Conservation (phyloP, 2,113 vertebrate species). For the Puntigrus tetrazona region DNA sequence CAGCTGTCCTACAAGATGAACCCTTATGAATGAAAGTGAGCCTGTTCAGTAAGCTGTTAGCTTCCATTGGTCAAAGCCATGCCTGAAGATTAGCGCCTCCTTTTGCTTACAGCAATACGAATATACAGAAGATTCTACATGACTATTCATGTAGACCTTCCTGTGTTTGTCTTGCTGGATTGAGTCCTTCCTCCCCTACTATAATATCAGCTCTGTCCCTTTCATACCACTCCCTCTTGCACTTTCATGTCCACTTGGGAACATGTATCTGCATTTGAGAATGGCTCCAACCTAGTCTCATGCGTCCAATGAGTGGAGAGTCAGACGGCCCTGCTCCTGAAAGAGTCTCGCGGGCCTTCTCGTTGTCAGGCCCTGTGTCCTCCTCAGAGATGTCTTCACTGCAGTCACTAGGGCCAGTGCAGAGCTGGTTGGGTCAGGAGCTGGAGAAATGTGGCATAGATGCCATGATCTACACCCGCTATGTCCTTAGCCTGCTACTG, state of each 20-base stretch:
- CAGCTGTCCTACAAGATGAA: slow-evolving; percentile 85
- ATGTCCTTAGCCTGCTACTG: slow-evolving; percentile 98
- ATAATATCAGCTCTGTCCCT: slow-evolving; percentile 69
- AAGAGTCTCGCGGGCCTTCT: slow-evolving; percentile 84
- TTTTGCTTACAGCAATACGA: slow-evolving; percentile 82
- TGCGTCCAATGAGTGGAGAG: slow-evolving; percentile 89
- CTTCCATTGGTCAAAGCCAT: slow-evolving; percentile 79
- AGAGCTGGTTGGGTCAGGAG: slow-evolving; percentile 99
- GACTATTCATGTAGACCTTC: slow-evolving; percentile 84
- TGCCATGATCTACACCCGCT: slow-evolving; percentile 98
- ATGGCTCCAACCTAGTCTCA: slow-evolving; percentile 91
- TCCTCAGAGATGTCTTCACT: slow-evolving; percentile 96
- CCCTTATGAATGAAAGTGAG: slow-evolving; percentile 77
- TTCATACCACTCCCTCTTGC: slow-evolving; percentile 67
- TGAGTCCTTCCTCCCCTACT: slow-evolving; percentile 78
- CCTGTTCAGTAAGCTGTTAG: slow-evolving; percentile 78
- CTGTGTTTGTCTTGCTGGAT: slow-evolving; percentile 82
- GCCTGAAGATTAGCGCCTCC: slow-evolving; percentile 82
- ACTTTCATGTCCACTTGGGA: slow-evolving; percentile 68
- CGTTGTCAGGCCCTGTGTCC: slow-evolving; percentile 80
- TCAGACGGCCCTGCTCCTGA: slow-evolving; percentile 91
- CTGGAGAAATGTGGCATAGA: slow-evolving; percentile 99
- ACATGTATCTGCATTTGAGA: slow-evolving; percentile 82
- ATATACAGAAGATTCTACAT: slow-evolving; percentile 72
- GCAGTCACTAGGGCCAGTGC: slow-evolving; percentile 96